Base-by-base conservation (phyloP, 1,140 invertebrate genomes). In the Macrobrachium nipponense region DNA sequence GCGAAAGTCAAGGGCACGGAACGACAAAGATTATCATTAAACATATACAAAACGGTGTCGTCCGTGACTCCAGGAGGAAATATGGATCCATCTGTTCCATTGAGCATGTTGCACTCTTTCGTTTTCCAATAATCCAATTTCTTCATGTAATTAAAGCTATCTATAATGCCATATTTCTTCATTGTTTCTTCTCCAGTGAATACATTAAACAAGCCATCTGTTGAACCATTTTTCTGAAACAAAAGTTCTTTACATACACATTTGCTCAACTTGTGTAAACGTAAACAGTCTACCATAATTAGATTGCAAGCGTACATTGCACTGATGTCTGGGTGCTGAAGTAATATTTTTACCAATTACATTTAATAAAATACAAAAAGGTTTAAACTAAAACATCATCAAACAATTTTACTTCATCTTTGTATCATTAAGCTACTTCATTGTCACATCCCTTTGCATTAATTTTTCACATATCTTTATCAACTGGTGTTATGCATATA, bases 21-120 rank as follows among this genome's bases (percentile, higher is more conserved):
- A n/a, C 96, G 93, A 88, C 96, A 97, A 8, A 97, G 89, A 90
- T 97, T 96, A 90, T 97, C 96, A 89, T 97, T 96, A 90, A 95
- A 97, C 11, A 97, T 90, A 83, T 94, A 93, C 3, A 97, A 91
- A 0, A 95, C 94, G 2, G 95, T 95, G 72, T 96, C 93, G 87
- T 94, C 94, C 14, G 93, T 94, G 86, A 97, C 95, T 89, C 96
- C 95, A 0, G 96, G 96, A 0, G 96, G 96, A 90, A 97, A 97
- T 79, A 97, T 96, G 23, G 96, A 96, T 8, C 96, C 96, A 90
- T 98, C 97, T 12, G 95, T 96, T 43, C 96, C 97, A 82, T 94
- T 93, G 18, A 97, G 91, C 70, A 94, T 94, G 91, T 97, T 97
- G 90, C 96, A 97, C 64, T 94, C 90, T 20, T 95, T 94, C 0